Conservation (phyloP, 2,113 vertebrate genomes). For the Trachemys scripta region DNA sequence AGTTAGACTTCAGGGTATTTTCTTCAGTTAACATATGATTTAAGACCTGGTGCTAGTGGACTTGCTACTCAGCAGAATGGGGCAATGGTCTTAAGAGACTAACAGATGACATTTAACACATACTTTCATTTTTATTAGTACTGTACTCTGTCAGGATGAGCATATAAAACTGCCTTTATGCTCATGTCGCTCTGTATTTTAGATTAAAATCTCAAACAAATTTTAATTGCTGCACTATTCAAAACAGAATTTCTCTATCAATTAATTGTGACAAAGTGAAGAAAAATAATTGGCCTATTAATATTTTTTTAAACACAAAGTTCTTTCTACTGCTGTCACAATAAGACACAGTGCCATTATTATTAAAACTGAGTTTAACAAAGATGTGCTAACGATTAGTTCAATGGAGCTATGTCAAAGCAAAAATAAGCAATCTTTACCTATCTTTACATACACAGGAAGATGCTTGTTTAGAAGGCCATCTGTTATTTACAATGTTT, state of each 20-base stretch:
- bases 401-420: constrained; percentile 1
- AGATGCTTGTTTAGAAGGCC: constrained; percentile 56
- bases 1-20: constrained; percentile 45
- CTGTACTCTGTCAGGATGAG: constrained; percentile 31
- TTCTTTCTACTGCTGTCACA: constrained; percentile 44
- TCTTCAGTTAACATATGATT: constrained; percentile 50
- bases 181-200: neutral
- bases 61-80: constrained; percentile 19
- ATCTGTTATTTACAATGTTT: constrained; percentile 39
- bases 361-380: constrained; percentile 61
- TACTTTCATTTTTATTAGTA: constrained; percentile 44
- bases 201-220: constrained; percentile 27
- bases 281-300: constrained; percentile 64
- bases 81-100: constrained; percentile 24
- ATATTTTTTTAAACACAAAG: constrained; percentile 36
- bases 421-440: constrained; percentile 49
- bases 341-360: constrained; percentile 34
- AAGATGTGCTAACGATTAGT: constrained; percentile 46
- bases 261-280: constrained; percentile 60
- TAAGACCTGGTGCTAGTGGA: constrained; percentile 26
- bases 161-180: constrained; percentile 26
- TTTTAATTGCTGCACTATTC: constrained; percentile 54
- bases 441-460: constrained; percentile 43
- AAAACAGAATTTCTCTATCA: constrained; percentile 58
- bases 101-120: neutral